phyloP scores from a whole-genome alignment of 2,888 invertebrate genomes.

The Caenorhabditis auriculariae region DNA sequence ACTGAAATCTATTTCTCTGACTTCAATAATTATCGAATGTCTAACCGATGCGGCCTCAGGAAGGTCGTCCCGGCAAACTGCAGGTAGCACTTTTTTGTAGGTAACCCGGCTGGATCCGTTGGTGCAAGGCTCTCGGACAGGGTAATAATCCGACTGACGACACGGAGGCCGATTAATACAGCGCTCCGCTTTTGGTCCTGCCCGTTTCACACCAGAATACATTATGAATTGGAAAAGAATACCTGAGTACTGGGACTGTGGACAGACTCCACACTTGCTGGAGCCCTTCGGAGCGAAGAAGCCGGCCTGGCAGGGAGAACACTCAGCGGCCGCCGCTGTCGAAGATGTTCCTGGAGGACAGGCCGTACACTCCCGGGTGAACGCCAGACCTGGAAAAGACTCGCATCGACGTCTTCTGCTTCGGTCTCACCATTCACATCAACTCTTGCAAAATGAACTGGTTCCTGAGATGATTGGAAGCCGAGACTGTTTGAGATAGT shows the following conservation, averaged over 20 bases:
- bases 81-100: constrained; percentile 69
- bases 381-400: constrained; percentile 68
- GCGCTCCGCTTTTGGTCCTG: constrained; percentile 66
- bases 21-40: constrained; percentile 2
- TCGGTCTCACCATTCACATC: constrained; percentile 44
- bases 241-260: constrained; percentile 57
- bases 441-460: constrained; percentile 54
- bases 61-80: constrained; percentile 67
- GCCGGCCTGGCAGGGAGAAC: constrained; percentile 67
- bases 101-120: constrained; percentile 60
- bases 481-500: constrained; percentile 66
- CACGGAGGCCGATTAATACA: constrained; percentile 68
- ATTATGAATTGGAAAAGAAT: constrained; percentile 1
- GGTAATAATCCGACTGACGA: constrained; percentile 68
- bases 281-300: constrained; percentile 67
- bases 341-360: constrained; percentile 67
- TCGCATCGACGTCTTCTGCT: background rate
- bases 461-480: constrained; percentile 35
- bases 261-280: constrained; percentile 65
- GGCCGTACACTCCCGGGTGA: constrained; percentile 67
- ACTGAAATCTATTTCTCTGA: constrained; percentile 23
- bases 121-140: constrained; percentile 67
- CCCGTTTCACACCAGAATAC: constrained; percentile 2
- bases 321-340: constrained; percentile 64
- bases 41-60: constrained; percentile 66